A percentile compares a stretch with the other conserved stretches of the same genome.
phyloP scores from a whole-genome alignment of 2,888 invertebrate genomes.

The Galerucella calmariensis region DNA sequence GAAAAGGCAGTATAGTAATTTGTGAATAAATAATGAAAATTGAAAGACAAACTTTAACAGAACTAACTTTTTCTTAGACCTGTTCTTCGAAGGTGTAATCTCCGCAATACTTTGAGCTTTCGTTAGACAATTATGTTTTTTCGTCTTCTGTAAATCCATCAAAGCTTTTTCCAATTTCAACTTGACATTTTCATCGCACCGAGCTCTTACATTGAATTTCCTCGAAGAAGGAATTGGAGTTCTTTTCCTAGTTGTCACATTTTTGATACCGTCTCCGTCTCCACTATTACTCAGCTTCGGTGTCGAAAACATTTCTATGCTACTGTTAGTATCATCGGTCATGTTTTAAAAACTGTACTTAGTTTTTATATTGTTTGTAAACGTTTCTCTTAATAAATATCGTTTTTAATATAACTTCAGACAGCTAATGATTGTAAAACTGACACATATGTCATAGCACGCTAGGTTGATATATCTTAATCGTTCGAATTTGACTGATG shows the following conservation, averaged over 20 bases:
- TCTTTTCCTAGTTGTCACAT: slow-evolving; percentile 46
- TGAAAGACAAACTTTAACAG: not conserved
- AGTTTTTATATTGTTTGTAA: slow-evolving; percentile 6
- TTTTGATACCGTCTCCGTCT: slow-evolving; percentile 54
- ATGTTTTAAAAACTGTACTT: not conserved
- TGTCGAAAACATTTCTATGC: slow-evolving; percentile 37
- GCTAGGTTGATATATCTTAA: not conserved
- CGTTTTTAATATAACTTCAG: slow-evolving; percentile 1
- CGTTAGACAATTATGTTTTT: slow-evolving; percentile 33
- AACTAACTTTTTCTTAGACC: slow-evolving; percentile 45
- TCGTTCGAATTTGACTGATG: not conserved
- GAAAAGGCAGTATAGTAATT: too few relatives aligned
- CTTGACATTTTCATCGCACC: slow-evolving; percentile 45
- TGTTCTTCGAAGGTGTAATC: slow-evolving; percentile 56
- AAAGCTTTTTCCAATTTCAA: slow-evolving; percentile 51
- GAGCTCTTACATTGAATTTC: slow-evolving; percentile 53
- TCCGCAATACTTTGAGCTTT: slow-evolving; percentile 54
- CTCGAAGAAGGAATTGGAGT: slow-evolving; percentile 55
- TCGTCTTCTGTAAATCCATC: slow-evolving; percentile 37
- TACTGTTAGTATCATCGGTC: slow-evolving; percentile 20
- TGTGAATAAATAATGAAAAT: too few relatives aligned
- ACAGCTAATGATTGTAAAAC: not conserved
- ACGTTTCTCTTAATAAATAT: not conserved
- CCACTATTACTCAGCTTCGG: slow-evolving; percentile 45
- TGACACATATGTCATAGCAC: not conserved